A percentile compares a stretch with the other conserved stretches of the same genome.
Evolutionary conservation across 2,113 vertebrate species (phyloP).

Genomic region (Cyrtonyx montezumae): DNA sequence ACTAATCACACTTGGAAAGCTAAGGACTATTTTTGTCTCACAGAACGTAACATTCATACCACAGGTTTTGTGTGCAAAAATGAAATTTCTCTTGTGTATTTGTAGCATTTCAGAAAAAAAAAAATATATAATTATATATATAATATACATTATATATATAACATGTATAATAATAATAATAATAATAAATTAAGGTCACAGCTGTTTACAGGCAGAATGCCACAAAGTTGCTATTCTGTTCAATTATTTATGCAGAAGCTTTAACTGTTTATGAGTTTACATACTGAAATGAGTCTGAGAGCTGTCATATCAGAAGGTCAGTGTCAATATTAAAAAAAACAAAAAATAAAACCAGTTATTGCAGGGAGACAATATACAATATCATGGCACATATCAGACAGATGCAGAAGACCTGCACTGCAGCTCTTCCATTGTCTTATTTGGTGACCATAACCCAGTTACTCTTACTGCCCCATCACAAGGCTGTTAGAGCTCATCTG

Average conservation of each 20-base stretch:
- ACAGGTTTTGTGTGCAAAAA: background rate
- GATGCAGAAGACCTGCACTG: background rate
- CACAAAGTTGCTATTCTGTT: background rate
- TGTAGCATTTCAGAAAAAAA: background rate
- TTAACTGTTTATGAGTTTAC: background rate
- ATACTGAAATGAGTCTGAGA: background rate
- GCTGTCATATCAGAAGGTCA: background rate
- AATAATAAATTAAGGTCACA: background rate
- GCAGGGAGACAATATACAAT: background rate
- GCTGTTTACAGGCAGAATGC: background rate
- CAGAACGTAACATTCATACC: background rate
- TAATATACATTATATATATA: no score
- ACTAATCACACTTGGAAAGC: background rate
- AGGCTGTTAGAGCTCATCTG: background rate
- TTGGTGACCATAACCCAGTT: background rate
- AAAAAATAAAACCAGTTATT: background rate
- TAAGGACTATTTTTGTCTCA: background rate
- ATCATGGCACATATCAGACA: background rate
- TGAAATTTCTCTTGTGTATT: background rate
- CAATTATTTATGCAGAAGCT: slow-evolving; percentile 1
- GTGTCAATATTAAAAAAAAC: background rate
- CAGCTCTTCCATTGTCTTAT: background rate
- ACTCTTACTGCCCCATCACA: background rate
- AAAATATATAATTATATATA: no score
- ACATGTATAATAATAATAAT: no score